Conservation (phyloP, 2,113 vertebrate species). For the Onychorhynchus coronatus region DNA sequence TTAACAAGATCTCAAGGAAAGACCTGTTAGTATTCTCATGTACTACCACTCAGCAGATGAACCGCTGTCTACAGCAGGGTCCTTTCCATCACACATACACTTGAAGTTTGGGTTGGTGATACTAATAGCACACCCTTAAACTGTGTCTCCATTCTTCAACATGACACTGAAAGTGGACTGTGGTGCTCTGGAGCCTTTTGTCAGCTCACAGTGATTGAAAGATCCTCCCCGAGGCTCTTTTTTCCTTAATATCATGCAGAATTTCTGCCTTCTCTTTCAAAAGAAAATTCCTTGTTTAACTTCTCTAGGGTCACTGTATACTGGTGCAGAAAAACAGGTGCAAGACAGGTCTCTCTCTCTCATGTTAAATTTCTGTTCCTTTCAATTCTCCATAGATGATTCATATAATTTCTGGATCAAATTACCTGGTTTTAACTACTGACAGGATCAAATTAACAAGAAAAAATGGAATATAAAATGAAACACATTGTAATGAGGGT, state of each 20-base stretch:
- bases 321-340: slow-evolving; percentile 10
- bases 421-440: slow-evolving; percentile 55
- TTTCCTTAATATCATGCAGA: slow-evolving; percentile 25
- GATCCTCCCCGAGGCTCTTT: slow-evolving; percentile 44
- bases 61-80: background rate
- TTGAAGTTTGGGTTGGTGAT: slow-evolving; percentile 16
- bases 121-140: slow-evolving; percentile 55
- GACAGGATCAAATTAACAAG: slow-evolving; percentile 56
- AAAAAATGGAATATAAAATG: slow-evolving; percentile 50
- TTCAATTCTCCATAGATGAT: slow-evolving; percentile 41
- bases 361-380: slow-evolving; percentile 17
- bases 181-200: slow-evolving; percentile 35
- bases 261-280: slow-evolving; percentile 36
- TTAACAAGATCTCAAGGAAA: background rate
- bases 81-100: background rate
- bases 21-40: background rate
- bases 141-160: slow-evolving; percentile 35
- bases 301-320: slow-evolving; percentile 34
- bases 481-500: slow-evolving; percentile 42
- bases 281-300: slow-evolving; percentile 33
- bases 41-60: slow-evolving; percentile 2
- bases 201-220: slow-evolving; percentile 55
- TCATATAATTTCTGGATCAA: slow-evolving; percentile 52
- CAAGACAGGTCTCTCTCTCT: slow-evolving; percentile 37
- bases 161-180: slow-evolving; percentile 53